phyloP scores from a whole-genome alignment of 1,140 invertebrate genomes.

The Penaeus vannamei region DNA sequence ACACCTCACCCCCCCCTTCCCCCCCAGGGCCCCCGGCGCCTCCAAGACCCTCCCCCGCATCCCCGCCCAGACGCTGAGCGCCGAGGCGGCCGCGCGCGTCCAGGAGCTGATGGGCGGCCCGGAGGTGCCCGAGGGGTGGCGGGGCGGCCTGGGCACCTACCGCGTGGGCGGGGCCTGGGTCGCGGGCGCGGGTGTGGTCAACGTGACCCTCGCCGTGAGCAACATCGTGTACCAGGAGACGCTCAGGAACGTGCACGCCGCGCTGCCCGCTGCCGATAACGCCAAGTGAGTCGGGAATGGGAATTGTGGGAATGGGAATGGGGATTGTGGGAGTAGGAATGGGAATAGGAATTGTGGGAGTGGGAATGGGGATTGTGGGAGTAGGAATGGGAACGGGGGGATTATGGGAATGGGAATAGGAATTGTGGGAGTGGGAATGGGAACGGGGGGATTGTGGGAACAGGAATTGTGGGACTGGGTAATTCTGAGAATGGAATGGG shows the following conservation, averaged over 20 bases:
- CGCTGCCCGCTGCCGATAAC: slow-evolving; percentile 36
- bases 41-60: background rate
- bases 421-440: too few relatives aligned
- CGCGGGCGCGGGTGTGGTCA: background rate
- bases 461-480: too few relatives aligned
- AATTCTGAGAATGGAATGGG: too few relatives aligned
- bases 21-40: background rate
- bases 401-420: too few relatives aligned
- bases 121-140: slow-evolving; percentile 29
- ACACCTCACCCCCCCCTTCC: background rate
- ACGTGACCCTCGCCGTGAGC: slow-evolving; percentile 43
- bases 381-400: too few relatives aligned
- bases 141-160: slow-evolving; percentile 27
- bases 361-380: too few relatives aligned
- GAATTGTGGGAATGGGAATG: too few relatives aligned
- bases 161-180: slow-evolving; percentile 33
- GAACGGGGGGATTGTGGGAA: too few relatives aligned
- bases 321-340: too few relatives aligned
- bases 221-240: slow-evolving; percentile 1
- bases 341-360: too few relatives aligned
- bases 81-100: background rate
- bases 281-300: background rate
- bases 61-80: slow-evolving; percentile 5
- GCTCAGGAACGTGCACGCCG: slow-evolving; percentile 45
- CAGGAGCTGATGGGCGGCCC: slow-evolving; percentile 19